Evolutionary conservation across 2,797 vertebrate species (phyloP).

Genomic region (Thunnus albacares): DNA sequence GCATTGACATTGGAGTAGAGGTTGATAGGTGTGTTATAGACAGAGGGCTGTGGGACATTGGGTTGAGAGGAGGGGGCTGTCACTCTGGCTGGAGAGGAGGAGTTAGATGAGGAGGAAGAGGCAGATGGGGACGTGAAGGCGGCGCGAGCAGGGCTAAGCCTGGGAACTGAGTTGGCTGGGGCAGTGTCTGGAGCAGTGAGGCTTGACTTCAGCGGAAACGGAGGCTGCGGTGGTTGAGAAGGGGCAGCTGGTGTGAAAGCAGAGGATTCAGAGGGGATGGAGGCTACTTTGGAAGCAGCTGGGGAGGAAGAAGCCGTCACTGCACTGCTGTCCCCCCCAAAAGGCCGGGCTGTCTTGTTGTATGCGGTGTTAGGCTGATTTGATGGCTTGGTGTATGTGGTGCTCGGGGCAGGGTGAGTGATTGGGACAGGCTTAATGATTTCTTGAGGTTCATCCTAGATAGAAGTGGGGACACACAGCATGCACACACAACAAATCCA

Average conservation of each 20-base stretch:
- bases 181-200: conserved; percentile 81
- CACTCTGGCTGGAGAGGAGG: conserved; percentile 87
- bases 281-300: conserved; percentile 88
- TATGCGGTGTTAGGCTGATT: conserved; percentile 84
- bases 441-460: conserved; percentile 92
- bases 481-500: conserved; percentile 70
- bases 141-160: conserved; percentile 72
- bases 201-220: conserved; percentile 88
- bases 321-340: conserved; percentile 83
- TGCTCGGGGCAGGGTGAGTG: conserved; percentile 86
- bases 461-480: conserved; percentile 78
- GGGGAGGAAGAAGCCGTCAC: conserved; percentile 58
- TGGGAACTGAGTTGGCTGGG: conserved; percentile 66
- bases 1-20: conserved; percentile 88
- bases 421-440: conserved; percentile 97
- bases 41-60: conserved; percentile 90
- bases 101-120: conserved; percentile 85
- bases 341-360: conserved; percentile 97
- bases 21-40: conserved; percentile 90
- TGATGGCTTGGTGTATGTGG: conserved; percentile 86
- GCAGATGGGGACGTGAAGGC: conserved; percentile 78
- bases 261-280: conserved; percentile 95
- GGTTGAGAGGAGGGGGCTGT: conserved; percentile 83
- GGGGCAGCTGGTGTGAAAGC: conserved; percentile 94
- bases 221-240: conserved; percentile 86